Conservation (phyloP, 2,797 vertebrate genomes). For the Paguma larvata region DNA sequence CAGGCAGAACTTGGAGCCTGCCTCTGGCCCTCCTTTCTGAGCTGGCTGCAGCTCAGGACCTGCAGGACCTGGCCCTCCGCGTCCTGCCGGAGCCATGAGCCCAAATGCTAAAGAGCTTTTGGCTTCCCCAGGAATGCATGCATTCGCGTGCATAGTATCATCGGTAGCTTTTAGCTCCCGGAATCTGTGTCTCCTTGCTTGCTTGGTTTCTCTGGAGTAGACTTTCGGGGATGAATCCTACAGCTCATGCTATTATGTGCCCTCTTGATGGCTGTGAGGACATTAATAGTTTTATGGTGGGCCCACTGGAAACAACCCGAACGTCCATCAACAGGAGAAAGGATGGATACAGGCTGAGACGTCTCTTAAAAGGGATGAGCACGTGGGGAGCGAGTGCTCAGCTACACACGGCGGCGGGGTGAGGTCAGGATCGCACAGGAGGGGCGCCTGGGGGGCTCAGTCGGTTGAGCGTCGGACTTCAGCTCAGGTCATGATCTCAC, state of each 20-base stretch:
- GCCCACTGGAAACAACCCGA: background rate
- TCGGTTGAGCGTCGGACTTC: too few relatives aligned
- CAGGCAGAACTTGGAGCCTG: background rate
- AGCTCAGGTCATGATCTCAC: too few relatives aligned
- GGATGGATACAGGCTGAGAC: background rate
- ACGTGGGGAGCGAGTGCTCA: fast-evolving
- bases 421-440: too few relatives aligned
- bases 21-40: background rate
- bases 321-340: background rate
- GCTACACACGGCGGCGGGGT: background rate
- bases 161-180: background rate
- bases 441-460: too few relatives aligned
- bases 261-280: background rate
- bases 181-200: background rate
- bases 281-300: background rate
- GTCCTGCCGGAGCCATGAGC: too few relatives aligned
- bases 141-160: too few relatives aligned
- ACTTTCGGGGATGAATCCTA: background rate
- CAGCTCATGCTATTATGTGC: background rate
- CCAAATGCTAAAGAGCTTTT: background rate
- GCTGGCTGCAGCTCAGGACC: too few relatives aligned
- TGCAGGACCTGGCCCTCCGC: background rate
- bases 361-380: background rate
- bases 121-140: background rate
- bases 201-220: background rate